A percentile compares a stretch with the other conserved stretches of the same genome.
phyloP scores from a whole-genome alignment of 1,140 invertebrate genomes.

The Apis laboriosa region DNA sequence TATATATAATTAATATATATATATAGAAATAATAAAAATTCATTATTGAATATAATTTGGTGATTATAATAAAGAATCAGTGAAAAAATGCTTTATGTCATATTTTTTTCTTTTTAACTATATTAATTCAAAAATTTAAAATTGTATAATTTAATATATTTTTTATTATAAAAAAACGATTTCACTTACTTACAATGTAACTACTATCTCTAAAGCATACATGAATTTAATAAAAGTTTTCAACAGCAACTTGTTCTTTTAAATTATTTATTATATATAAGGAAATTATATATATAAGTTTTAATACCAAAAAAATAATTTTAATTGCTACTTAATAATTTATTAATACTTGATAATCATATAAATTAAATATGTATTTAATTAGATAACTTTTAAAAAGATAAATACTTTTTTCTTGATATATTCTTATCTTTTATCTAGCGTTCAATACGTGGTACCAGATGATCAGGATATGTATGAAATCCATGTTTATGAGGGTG shows the following conservation, averaged over 20 bases:
- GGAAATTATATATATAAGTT: neutral
- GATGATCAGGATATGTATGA: constrained; percentile 23
- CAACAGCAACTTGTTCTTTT: neutral
- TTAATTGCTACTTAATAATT: neutral
- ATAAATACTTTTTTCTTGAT: neutral
- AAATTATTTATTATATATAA: neutral
- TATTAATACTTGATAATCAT: neutral
- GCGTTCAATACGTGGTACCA: constrained; percentile 39
- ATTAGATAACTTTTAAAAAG: neutral
- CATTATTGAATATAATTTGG: no score
- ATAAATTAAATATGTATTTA: neutral
- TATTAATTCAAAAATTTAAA: neutral
- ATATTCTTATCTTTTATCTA: neutral
- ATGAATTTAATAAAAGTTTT: neutral
- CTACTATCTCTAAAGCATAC: neutral
- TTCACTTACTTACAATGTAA: neutral
- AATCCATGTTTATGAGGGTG: constrained; percentile 36
- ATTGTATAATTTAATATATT: no score
- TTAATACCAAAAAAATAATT: neutral
- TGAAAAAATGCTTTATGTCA: neutral
- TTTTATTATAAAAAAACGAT: neutral
- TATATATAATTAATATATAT: no score
- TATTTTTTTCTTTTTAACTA: neutral
- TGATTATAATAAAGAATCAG: no score
- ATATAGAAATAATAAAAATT: no score